These are phyloP conservation scores for Xestia sexstrigata DNA, from an alignment of 2,888 invertebrate species.

Conservation along the genomic window DNA sequence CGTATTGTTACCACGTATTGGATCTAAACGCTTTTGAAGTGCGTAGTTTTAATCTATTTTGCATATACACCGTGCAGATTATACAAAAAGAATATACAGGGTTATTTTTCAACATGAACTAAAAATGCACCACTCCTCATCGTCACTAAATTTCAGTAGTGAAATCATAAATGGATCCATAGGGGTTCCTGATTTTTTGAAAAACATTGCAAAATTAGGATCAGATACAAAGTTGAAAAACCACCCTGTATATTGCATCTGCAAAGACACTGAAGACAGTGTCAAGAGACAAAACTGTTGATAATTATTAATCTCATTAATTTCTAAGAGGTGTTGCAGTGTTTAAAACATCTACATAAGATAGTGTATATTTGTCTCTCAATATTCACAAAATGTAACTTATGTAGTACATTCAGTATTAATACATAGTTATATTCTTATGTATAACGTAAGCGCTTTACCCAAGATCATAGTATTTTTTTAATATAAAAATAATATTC, in stretches of 20 bases:
- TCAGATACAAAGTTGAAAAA: not conserved
- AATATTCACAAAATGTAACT: constrained; percentile 56
- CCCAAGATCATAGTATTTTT: constrained; percentile 84
- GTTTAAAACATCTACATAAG: constrained; percentile 15
- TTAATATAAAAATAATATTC: constrained; percentile 71
- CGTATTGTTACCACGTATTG: constrained; percentile 29
- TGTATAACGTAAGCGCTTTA: constrained; percentile 78
- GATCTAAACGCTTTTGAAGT: constrained; percentile 39
- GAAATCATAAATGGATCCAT: not conserved
- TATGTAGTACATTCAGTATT: constrained; percentile 80
- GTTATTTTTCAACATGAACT: constrained; percentile 4
- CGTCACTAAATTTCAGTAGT: not conserved
- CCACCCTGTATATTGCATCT: constrained; percentile 4
- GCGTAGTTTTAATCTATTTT: constrained; percentile 20
- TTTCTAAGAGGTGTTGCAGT: constrained; percentile 40
- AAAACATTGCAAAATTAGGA: not conserved
- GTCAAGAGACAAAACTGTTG: constrained; percentile 5
- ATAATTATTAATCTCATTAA: constrained; percentile 27
- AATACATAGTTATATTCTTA: constrained; percentile 66
- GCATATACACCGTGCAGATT: not conserved
- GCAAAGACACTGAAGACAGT: constrained; percentile 26
- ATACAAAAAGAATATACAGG: not conserved
- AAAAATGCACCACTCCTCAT: not conserved
- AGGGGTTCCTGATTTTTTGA: not conserved
- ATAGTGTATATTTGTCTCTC: constrained; percentile 53